These are phyloP conservation scores for Dorcus parallelipipedus DNA, from an alignment of 2,888 invertebrate species.

Conservation along the genomic window DNA sequence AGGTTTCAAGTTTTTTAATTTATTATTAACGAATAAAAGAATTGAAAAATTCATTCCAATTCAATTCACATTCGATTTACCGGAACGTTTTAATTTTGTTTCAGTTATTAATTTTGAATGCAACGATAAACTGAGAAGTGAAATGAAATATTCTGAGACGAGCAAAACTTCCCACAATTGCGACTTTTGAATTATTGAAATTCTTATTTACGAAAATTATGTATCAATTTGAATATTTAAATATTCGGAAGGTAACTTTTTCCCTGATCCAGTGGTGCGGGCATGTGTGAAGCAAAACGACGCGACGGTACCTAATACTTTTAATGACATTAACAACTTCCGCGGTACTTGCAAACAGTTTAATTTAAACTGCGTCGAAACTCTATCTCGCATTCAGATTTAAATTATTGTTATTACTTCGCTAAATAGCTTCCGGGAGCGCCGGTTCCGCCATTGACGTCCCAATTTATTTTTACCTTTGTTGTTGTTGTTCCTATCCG, in stretches of 20 bases:
- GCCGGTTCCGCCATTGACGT: conserved; percentile 10
- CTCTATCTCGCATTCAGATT: conserved; percentile 30
- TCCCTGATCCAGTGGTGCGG: conserved; percentile 7
- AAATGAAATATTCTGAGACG: no score
- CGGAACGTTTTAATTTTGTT: no score
- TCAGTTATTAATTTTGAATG: no score
- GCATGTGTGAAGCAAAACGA: conserved; percentile 22
- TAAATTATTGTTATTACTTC: conserved; percentile 33
- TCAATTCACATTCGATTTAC: no score
- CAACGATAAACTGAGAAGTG: no score
- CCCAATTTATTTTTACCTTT: conserved; percentile 14
- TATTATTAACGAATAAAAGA: no score
- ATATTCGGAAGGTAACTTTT: conserved; percentile 5
- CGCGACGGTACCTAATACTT: conserved; percentile 18
- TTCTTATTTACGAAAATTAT: no score
- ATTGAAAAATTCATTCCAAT: no score
- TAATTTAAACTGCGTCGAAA: conserved; percentile 31
- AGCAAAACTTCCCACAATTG: no score
- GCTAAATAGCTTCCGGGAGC: conserved; percentile 22
- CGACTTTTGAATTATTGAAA: no score
- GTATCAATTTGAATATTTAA: not conserved
- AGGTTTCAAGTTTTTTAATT: no score
- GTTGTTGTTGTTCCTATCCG: not conserved
- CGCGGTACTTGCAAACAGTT: conserved; percentile 30
- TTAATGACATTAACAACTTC: conserved; percentile 31